Evolutionary conservation across 2,113 vertebrate species (phyloP).

Genomic region (Urocolius indicus): DNA sequence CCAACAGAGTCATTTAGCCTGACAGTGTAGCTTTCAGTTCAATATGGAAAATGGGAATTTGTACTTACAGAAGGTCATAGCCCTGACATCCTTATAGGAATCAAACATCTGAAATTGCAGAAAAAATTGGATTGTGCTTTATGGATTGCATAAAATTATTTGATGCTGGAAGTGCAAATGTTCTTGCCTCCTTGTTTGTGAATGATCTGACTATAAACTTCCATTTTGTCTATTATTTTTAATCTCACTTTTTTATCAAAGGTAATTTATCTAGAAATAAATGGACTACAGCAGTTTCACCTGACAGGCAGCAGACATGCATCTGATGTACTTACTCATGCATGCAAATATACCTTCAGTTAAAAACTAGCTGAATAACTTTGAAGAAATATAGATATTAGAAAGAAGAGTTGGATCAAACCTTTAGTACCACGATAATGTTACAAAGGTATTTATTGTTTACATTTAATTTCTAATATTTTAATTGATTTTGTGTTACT

Average conservation of each 20-base stretch:
- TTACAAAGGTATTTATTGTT: not conserved
- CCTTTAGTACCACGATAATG: not conserved
- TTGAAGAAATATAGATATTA: not conserved
- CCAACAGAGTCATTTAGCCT: not conserved
- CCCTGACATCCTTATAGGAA: not conserved
- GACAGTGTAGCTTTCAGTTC: not conserved
- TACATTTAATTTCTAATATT: not conserved
- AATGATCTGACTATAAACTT: not conserved
- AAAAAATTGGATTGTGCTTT: not conserved
- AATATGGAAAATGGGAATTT: not conserved
- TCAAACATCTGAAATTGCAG: not conserved
- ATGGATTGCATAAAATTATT: not conserved
- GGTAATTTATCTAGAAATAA: not conserved
- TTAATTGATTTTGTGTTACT: not conserved
- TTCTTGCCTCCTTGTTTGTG: not conserved
- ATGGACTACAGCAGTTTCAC: not conserved
- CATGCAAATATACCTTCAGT: not conserved
- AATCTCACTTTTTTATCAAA: not conserved
- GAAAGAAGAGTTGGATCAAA: not conserved
- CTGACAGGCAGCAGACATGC: not conserved
- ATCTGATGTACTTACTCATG: not conserved
- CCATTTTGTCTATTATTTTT: not conserved
- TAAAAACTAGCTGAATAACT: not conserved
- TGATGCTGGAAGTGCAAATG: not conserved
- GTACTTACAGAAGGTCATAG: not conserved